Evolutionary conservation across 2,113 vertebrate species (phyloP).

Genomic region (Coptodon rendalli): DNA sequence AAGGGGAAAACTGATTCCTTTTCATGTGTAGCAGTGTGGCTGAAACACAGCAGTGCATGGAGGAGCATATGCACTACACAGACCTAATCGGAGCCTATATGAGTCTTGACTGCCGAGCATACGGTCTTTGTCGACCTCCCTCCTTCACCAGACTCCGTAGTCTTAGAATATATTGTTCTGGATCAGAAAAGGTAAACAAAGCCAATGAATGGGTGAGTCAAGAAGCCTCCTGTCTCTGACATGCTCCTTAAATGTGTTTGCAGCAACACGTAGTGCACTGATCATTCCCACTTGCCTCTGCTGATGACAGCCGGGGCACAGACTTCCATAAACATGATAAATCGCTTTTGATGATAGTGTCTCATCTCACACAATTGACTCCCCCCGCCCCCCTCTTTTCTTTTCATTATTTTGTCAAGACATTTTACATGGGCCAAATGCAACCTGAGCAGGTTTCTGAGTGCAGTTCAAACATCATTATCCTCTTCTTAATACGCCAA

Average conservation of each 20-base stretch:
- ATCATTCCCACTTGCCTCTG: constrained; percentile 5
- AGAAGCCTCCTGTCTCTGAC: constrained; percentile 18
- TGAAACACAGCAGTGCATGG: constrained; percentile 10
- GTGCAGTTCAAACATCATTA: constrained; percentile 27
- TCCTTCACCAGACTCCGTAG: neutral
- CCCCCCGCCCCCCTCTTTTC: neutral
- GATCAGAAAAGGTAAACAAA: constrained; percentile 35
- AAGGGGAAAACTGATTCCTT: constrained; percentile 24
- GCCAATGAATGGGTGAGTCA: neutral
- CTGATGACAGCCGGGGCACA: constrained; percentile 47
- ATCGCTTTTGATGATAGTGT: constrained; percentile 47
- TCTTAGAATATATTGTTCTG: neutral
- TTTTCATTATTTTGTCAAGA: constrained; percentile 7
- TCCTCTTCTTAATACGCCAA: neutral
- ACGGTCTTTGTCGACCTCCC: neutral
- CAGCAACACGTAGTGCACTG: neutral
- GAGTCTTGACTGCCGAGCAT: neutral
- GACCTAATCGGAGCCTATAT: neutral
- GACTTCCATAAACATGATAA: constrained; percentile 55
- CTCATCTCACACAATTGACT: constrained; percentile 22
- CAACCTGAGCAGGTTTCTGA: constrained; percentile 10
- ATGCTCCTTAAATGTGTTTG: constrained; percentile 38
- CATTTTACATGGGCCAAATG: constrained; percentile 1
- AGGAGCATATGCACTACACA: neutral
- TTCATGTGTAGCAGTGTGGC: constrained; percentile 16